Evolutionary conservation across 2,888 invertebrate species (phyloP).

Genomic region (Hylaea fasciaria): DNA sequence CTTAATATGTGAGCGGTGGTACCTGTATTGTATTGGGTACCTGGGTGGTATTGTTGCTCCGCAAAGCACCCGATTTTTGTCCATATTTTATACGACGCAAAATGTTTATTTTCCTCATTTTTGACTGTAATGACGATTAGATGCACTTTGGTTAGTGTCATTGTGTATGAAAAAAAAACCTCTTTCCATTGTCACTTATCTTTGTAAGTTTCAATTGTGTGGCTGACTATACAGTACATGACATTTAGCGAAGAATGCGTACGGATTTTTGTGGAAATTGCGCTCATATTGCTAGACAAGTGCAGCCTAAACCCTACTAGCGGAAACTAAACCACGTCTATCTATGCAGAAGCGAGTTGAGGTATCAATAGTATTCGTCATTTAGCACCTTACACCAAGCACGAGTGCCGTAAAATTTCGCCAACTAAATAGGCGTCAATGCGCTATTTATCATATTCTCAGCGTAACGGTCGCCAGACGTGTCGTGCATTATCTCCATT

Average conservation of each 20-base stretch:
- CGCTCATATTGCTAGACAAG: no score
- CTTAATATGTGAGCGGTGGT: slow-evolving; percentile 4
- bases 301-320: neutral
- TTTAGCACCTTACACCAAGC: no score
- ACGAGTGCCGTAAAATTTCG: neutral
- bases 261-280: no score
- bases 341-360: neutral
- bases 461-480: slow-evolving; percentile 23
- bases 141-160: no score
- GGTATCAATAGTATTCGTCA: no score
- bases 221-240: no score
- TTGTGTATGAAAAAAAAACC: no score
- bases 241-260: no score
- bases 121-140: neutral
- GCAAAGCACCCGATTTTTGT: slow-evolving; percentile 1
- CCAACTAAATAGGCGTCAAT: slow-evolving; percentile 17
- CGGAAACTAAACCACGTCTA: neutral
- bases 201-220: no score
- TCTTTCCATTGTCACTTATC: no score
- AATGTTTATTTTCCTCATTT: neutral
- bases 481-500: slow-evolving; percentile 24
- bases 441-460: slow-evolving; percentile 25
- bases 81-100: neutral
- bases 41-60: slow-evolving; percentile 5
- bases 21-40: no score